A percentile compares a stretch with the other conserved stretches of the same genome.
Conservation (phyloP, 2,888 invertebrate species). For the Cataglyphis rosenhaueri region DNA sequence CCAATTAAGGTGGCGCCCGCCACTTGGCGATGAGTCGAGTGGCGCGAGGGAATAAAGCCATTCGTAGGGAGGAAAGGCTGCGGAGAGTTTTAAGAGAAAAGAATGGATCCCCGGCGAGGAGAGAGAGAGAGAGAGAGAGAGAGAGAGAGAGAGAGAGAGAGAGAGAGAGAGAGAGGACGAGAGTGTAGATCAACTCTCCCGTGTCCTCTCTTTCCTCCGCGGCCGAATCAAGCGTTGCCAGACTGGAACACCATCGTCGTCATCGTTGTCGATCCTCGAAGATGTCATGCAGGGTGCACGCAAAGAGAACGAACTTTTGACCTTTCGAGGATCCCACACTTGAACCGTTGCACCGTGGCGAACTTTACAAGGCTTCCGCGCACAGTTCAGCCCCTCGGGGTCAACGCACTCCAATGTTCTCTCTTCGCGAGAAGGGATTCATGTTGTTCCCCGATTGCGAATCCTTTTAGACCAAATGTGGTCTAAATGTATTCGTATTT, state of each 20-base stretch:
- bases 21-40: conserved; percentile 68
- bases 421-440: neutral
- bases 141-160: no score
- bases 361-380: conserved; percentile 26
- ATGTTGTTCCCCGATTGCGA: neutral
- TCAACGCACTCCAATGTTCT: conserved; percentile 51
- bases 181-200: conserved; percentile 47
- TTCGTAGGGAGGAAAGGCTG: conserved; percentile 53
- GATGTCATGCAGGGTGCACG: conserved; percentile 71
- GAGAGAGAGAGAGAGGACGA: no score
- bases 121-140: neutral
- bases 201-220: conserved; percentile 46
- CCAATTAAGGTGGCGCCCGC: conserved; percentile 73
- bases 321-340: conserved; percentile 77
- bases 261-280: conserved; percentile 68
- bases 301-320: conserved; percentile 79
- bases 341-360: conserved; percentile 59
- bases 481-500: neutral
- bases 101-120: conserved; percentile 4
- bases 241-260: conserved; percentile 66
- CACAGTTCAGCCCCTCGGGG: conserved; percentile 51
- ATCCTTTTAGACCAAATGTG: neutral
- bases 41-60: conserved; percentile 71
- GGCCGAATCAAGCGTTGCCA: conserved; percentile 71
- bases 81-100: conserved; percentile 16